Evolutionary conservation across 2,797 vertebrate species (phyloP).

Genomic region (Falco naumanni): DNA sequence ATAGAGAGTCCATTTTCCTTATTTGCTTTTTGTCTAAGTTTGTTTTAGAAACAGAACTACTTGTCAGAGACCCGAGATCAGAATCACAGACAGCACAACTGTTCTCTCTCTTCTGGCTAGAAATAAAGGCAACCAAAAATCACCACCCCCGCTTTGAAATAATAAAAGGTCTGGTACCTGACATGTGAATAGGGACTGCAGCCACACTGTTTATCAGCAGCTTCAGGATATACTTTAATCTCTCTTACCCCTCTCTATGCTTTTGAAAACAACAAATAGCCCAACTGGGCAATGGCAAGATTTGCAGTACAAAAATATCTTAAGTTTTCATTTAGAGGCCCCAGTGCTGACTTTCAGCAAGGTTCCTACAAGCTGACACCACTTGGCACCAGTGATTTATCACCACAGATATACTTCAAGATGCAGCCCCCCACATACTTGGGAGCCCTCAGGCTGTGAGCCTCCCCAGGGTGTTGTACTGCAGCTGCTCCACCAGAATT

Average conservation of each 20-base stretch:
- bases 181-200: background rate
- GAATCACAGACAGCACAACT: background rate
- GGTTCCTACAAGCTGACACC: background rate
- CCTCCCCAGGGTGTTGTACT: background rate
- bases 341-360: background rate
- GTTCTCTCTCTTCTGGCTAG: background rate
- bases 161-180: background rate
- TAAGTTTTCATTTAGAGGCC: background rate
- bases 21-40: background rate
- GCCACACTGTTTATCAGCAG: background rate
- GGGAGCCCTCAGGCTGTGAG: background rate
- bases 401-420: background rate
- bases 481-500: background rate
- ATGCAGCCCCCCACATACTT: background rate
- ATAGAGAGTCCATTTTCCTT: background rate
- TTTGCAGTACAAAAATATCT: background rate
- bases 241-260: background rate
- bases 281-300: background rate
- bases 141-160: background rate
- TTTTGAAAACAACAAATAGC: background rate
- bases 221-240: too few species aligned
- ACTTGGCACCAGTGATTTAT: background rate
- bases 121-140: background rate
- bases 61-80: background rate
- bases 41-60: background rate